A percentile compares a stretch with the other conserved stretches of the same genome.
Conservation (phyloP, 2,888 invertebrate genomes). For the Tolmerus cingulatus region DNA sequence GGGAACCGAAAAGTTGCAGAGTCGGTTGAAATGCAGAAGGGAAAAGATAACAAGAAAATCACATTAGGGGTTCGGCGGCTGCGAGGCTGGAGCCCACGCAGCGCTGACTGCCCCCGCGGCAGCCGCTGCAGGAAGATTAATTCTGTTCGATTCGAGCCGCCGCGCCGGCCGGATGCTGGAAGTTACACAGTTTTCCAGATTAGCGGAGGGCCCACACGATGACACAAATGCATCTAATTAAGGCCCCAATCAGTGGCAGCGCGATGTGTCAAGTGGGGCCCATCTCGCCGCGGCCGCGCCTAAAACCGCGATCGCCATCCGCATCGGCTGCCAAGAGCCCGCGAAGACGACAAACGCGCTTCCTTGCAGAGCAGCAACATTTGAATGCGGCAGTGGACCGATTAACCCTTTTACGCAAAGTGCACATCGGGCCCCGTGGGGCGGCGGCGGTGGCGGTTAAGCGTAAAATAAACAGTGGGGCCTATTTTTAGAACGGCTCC, state of each 20-base stretch:
- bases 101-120: background rate
- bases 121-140: slow-evolving; percentile 22
- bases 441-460: background rate
- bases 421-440: background rate
- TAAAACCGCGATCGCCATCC: background rate
- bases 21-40: background rate
- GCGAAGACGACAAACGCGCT: background rate
- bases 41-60: background rate
- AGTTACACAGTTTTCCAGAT: slow-evolving; percentile 25
- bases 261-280: background rate
- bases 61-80: background rate
- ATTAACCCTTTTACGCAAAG: background rate
- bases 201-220: slow-evolving; percentile 24
- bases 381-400: background rate
- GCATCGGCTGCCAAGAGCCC: background rate
- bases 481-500: background rate
- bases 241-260: background rate
- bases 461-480: background rate
- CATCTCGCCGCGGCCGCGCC: background rate
- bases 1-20: background rate
- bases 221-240: slow-evolving; percentile 42
- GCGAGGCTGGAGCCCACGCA: background rate
- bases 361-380: background rate
- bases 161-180: slow-evolving; percentile 9
- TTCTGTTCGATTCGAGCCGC: slow-evolving; percentile 18